Base-by-base conservation (phyloP, 2,113 vertebrate genomes). In the Rhynchopsitta pachyrhyncha region DNA sequence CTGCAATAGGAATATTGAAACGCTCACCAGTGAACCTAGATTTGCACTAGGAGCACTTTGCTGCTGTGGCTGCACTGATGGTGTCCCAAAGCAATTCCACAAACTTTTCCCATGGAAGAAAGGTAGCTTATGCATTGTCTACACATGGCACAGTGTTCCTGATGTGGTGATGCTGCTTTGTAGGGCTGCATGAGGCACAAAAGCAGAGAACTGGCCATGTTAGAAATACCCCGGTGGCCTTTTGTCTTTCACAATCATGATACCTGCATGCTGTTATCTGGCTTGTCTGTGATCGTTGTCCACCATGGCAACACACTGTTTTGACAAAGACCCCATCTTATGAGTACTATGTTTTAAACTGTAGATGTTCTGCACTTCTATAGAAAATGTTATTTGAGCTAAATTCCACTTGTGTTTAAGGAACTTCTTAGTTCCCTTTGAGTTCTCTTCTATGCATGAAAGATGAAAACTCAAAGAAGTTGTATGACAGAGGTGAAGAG, bases 361-460 rank as follows among this genome's bases (percentile, higher is more conserved):
- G 10, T 55, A 67, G 11, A 57, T 47, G 39, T 31, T 10, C 7
- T 84, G 17, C 60, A 55, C 41, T 82, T 86, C 66, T 37, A 11
- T 33, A 69, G 41, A 60, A 97, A 75, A 39, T 37, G 5, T 66
- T 59, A 24, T 35, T 24, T 59, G 57, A 59, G 20, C 33, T 89
- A 28, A 92, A 39, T 88, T 88, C 62, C 50, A 25, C 59, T 92
- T 90, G 15, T 75, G 37, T 91, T 93, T 90, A 82, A 85, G 82
- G 88, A 96, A 88, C 71, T 92, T 77, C 27, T 81, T 69, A 14
- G 25, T 95, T 93, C 77, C 49, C 46, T 85, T 67, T 75, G 42
- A 63, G 37, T 28, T 94, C 8, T n/a, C 24, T 77, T 93, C 55
- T 60, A 66, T 52, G 35, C 17, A 29, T 28, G 44, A 78, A 74